phyloP scores from a whole-genome alignment of 1,140 invertebrate species.

The Danaus melanippus region DNA sequence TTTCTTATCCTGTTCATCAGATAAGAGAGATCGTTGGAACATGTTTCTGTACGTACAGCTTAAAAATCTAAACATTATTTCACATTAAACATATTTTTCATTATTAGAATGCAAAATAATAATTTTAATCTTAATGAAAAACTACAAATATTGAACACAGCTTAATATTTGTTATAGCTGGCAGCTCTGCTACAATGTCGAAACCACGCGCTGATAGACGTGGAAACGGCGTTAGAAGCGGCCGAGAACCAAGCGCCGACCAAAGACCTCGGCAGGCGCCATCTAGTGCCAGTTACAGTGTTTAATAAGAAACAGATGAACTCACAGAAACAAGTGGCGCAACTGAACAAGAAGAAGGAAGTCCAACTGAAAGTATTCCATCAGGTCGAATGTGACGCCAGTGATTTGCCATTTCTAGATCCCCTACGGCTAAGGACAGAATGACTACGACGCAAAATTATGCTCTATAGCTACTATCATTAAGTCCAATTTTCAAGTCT shows the following conservation, averaged over 20 bases:
- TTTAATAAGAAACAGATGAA: conserved; percentile 22
- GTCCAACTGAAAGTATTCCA: conserved; percentile 59
- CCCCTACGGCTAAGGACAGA: conserved; percentile 56
- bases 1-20: no score
- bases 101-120: no score
- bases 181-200: conserved; percentile 56
- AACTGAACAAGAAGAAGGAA: conserved; percentile 42
- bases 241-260: conserved; percentile 43
- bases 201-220: conserved; percentile 59
- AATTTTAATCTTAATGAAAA: no score
- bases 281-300: conserved; percentile 41
- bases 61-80: no score
- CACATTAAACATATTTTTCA: no score
- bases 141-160: neutral
- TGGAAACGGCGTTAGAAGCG: conserved; percentile 59
- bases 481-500: conserved; percentile 13
- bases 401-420: conserved; percentile 51
- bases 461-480: conserved; percentile 53
- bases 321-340: conserved; percentile 14
- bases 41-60: no score
- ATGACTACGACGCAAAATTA: conserved; percentile 52
- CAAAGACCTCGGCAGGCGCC: conserved; percentile 28
- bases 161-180: conserved; percentile 32
- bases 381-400: conserved; percentile 41
- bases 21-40: no score